A percentile compares a stretch with the other conserved stretches of the same genome.
Evolutionary conservation across 2,113 vertebrate species (phyloP).

Genomic region (Podiceps cristatus): DNA sequence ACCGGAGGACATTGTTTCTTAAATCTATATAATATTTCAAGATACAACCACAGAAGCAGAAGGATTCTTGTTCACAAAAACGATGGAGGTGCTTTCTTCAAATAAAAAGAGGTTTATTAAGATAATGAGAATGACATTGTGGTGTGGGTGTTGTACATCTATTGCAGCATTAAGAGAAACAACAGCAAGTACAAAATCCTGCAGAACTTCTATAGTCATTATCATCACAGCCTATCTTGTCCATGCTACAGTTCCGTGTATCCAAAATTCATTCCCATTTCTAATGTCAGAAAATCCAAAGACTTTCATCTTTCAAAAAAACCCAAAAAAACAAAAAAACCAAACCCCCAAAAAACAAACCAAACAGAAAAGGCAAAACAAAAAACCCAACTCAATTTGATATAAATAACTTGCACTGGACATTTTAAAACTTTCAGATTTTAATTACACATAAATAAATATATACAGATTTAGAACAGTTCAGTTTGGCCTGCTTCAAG

Average conservation of each 20-base stretch:
- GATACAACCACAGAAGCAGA: neutral
- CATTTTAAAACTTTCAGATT: slow-evolving; percentile 78
- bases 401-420: slow-evolving; percentile 79
- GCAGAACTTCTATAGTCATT: slow-evolving; percentile 31
- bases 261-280: slow-evolving; percentile 61
- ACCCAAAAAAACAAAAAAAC: neutral
- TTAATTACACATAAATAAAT: slow-evolving; percentile 86
- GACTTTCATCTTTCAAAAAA: neutral
- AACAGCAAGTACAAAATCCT: slow-evolving; percentile 68
- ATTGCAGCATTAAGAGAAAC: slow-evolving; percentile 73
- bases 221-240: slow-evolving; percentile 31
- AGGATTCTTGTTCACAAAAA: slow-evolving; percentile 40
- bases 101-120: slow-evolving; percentile 78
- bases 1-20: neutral
- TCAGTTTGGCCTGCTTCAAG: slow-evolving; percentile 75
- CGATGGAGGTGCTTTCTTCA: slow-evolving; percentile 25
- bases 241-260: slow-evolving; percentile 24
- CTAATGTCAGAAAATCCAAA: slow-evolving; percentile 43
- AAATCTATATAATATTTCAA: neutral
- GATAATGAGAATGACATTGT: slow-evolving; percentile 66
- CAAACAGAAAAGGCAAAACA: neutral
- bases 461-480: slow-evolving; percentile 78
- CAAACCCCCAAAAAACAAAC: neutral
- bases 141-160: slow-evolving; percentile 55
- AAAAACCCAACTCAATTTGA: slow-evolving; percentile 44